Evolutionary conservation across 2,797 vertebrate species (phyloP).

Genomic region (Smutsia temminckii): DNA sequence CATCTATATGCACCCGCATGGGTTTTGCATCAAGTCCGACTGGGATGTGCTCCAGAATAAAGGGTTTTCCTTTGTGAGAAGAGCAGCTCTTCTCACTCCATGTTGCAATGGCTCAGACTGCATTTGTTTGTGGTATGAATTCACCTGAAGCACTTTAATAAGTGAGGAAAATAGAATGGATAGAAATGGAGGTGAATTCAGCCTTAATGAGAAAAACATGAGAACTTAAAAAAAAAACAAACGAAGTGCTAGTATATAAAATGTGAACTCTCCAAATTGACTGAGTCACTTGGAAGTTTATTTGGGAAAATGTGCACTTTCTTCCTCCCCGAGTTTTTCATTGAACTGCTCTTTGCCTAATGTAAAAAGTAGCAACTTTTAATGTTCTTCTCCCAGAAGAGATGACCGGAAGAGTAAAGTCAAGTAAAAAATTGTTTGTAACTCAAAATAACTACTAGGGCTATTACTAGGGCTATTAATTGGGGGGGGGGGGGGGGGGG

Average conservation of each 20-base stretch:
- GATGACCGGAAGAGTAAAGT: conserved; percentile 66
- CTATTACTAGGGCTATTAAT: too few species aligned
- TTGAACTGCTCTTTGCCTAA: conserved; percentile 68
- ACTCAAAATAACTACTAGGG: conserved; percentile 45
- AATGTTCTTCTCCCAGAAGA: conserved; percentile 68
- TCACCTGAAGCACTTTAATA: conserved; percentile 35
- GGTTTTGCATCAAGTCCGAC: neutral
- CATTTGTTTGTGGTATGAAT: neutral
- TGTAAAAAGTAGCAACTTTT: conserved; percentile 65
- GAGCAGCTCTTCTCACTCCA: neutral
- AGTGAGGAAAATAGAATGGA: conserved; percentile 46
- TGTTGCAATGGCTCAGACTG: neutral
- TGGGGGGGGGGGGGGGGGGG: neutral
- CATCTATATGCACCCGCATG: neutral
- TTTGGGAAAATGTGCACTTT: conserved; percentile 64
- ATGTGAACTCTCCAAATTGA: conserved; percentile 60
- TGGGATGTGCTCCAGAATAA: neutral
- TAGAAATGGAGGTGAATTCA: conserved; percentile 37
- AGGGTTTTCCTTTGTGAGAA: neutral
- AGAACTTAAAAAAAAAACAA: conserved; percentile 55
- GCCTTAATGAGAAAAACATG: conserved; percentile 77
- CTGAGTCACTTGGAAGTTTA: conserved; percentile 68
- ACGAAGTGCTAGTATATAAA: conserved; percentile 65
- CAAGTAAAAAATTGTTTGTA: conserved; percentile 71
- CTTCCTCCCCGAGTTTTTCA: conserved; percentile 69